Percentiles rank a stretch among this genome's conserved stretches.
Conservation (phyloP, 1,140 invertebrate genomes). For the Lerema accius region DNA sequence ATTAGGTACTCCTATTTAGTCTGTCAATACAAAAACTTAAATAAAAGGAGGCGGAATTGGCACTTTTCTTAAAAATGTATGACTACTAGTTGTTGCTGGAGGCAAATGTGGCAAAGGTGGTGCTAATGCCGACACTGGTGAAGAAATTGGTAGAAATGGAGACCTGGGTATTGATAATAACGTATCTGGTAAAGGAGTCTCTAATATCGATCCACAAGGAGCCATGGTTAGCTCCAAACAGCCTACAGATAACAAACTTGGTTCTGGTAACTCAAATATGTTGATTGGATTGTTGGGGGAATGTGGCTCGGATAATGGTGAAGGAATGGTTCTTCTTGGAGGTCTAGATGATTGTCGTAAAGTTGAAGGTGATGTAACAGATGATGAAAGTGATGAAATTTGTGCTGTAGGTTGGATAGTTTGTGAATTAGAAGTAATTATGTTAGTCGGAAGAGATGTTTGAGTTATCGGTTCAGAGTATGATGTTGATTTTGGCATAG, state of each 20-base stretch:
- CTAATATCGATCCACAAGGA: slow-evolving; percentile 37
- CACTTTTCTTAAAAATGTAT: slow-evolving; percentile 52
- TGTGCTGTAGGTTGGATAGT: neutral
- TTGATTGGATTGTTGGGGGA: neutral
- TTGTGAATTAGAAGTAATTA: neutral
- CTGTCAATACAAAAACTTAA: neutral
- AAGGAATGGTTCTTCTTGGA: neutral
- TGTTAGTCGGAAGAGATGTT: too few species aligned
- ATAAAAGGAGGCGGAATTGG: slow-evolving; percentile 53
- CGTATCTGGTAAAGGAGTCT: slow-evolving; percentile 23
- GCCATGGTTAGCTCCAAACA: slow-evolving; percentile 45
- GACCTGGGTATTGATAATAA: slow-evolving; percentile 30
- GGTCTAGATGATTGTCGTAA: neutral
- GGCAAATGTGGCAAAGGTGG: slow-evolving; percentile 37
- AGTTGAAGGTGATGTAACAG: neutral
- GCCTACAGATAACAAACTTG: slow-evolving; percentile 40
- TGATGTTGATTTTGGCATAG: neutral
- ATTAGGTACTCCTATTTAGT: too few species aligned
- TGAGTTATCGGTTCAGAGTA: neutral
- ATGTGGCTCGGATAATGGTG: neutral
- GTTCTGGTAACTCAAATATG: slow-evolving; percentile 6
- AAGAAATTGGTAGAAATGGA: slow-evolving; percentile 43
- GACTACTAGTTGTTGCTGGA: slow-evolving; percentile 39
- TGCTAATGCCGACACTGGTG: slow-evolving; percentile 44
- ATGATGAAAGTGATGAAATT: neutral